Evolutionary conservation across 2,113 vertebrate species (phyloP).

Genomic region (Mungos mungo): DNA sequence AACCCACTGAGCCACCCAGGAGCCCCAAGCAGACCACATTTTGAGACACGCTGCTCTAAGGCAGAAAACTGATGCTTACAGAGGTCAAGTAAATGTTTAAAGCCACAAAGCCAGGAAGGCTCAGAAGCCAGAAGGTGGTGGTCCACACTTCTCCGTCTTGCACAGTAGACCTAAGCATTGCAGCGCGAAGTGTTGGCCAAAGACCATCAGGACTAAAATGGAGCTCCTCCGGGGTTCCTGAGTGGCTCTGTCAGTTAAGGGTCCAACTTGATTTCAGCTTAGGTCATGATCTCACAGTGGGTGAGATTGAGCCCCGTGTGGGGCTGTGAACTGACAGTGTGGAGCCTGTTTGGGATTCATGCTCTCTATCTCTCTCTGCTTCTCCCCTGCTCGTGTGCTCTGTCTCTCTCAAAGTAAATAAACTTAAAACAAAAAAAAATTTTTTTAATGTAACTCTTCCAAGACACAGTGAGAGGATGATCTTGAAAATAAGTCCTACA

Average conservation of each 20-base stretch:
- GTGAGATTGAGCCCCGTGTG: too few relatives aligned
- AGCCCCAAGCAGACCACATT: neutral
- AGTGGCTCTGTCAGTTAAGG: too few relatives aligned
- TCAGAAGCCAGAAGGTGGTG: neutral
- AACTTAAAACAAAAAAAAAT: too few relatives aligned
- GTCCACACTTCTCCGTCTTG: neutral
- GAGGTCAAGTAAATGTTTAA: neutral
- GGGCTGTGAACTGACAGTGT: too few relatives aligned
- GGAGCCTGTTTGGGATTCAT: too few relatives aligned
- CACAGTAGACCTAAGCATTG: neutral
- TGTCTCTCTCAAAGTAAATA: too few relatives aligned
- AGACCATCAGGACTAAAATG: neutral
- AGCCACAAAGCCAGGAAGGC: neutral
- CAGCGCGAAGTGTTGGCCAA: neutral
- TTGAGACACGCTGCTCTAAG: neutral
- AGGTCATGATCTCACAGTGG: too few relatives aligned
- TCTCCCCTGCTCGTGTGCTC: too few relatives aligned
- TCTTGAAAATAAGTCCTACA: neutral
- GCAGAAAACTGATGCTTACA: neutral
- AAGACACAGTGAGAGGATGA: neutral
- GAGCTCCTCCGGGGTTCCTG: neutral
- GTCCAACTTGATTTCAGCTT: too few relatives aligned
- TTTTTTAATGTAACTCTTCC: neutral
- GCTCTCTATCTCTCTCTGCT: too few relatives aligned
- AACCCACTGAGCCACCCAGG: too few relatives aligned